Base-by-base conservation (phyloP, 23 tunicate genomes). In the Trididemnum nubilum region DNA sequence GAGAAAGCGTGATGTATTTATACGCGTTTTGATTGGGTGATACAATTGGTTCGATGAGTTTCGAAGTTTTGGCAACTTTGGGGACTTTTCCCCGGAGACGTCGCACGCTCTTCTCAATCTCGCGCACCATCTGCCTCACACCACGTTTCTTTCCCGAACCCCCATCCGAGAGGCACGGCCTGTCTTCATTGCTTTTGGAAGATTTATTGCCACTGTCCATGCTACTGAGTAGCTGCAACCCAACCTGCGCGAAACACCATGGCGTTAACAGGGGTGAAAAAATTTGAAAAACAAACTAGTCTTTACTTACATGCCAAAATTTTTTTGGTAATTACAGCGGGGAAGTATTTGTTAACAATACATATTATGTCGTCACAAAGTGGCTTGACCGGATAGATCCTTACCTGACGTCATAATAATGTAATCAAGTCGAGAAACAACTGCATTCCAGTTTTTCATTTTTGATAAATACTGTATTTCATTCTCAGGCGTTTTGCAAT, bases 81-180 rank as follows among this genome's bases (percentile, higher is more conserved):
- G 4, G 27, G 5, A 22, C 29, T 12, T 67, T 67, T 12, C 37
- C 88, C 0, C 83, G 64, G 21, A 85, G 50, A 26, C 44, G 80
- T 28, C 85, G 72, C 36, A 85, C 88, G 39, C 87, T 73, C 59
- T 76, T 82, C 35, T 88, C 92, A 60, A 88, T 81, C 72, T 75
- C 85, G 15, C 79, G 83, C 36, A 85, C 82, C 83, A 89, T 83
- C 49, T 89, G 88, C n/a, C 88, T 76, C 26, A 85, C 88, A 31
- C 88, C 88, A 21, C 81, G 87, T 31, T 59, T 73, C 26, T 83
- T 82, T 33, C 29, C 50, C 4, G 78, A 69, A 29, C 37, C 40
- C 7, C 12, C 18, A 4, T 2, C 12, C n/a, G 9, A 5, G 2
- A 5, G 2, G 18, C n/a, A 31, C 7, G 74, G 7, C 25, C 4